Base-by-base conservation (phyloP, 2,888 invertebrate species). In the Mimachlamys varia region DNA sequence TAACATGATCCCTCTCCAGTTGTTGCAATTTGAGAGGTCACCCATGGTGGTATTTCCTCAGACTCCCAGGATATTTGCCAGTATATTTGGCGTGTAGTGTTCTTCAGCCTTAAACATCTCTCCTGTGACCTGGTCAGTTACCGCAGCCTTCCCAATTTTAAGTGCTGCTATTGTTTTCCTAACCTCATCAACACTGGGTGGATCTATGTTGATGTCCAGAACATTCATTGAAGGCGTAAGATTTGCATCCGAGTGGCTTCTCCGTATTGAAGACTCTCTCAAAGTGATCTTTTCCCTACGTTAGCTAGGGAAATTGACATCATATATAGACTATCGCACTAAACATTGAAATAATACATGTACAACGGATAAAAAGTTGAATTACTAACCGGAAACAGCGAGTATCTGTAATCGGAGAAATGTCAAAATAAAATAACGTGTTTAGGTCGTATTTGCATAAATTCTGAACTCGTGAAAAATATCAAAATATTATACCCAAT, bases 1-100 rank as follows among this genome's bases (percentile, higher is more conserved):
- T n/a, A 88, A 37, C 89, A 87, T 90, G 17, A 90, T 88, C 17
- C 62, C 44, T 7, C 88, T 88, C 88, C 90, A 89, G 89, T 53
- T 89, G 17, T 89, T 89, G 33, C 17, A 22, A 33, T 89, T 58
- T 37, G 88, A 55, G 13, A 90, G 58, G 10, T 88, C 88, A 13
- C 90, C 88, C 58, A 22, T n/a, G 12, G 13, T 50, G 89, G 87
- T 89, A 50, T 50, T 87, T 53, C 87, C 27, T 89, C 49, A 27
- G 87, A n/a, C 38, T 87, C 27, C 89, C 87, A 88, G 37, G 13
- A 90, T 90, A 33, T 38, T 19, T 50, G 55, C 53, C 87, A 37
- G 53, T 22, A 76, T 87, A 27, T 7, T 90, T 44, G 53, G 90
- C 37, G 90, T 90, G 27, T 27, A 53, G 44, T 89, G 53, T 89